A percentile compares a stretch with the other conserved stretches of the same genome.
Evolutionary conservation across 2,797 vertebrate genomes (phyloP).

Genomic region (Tauraco hartlaubi): DNA sequence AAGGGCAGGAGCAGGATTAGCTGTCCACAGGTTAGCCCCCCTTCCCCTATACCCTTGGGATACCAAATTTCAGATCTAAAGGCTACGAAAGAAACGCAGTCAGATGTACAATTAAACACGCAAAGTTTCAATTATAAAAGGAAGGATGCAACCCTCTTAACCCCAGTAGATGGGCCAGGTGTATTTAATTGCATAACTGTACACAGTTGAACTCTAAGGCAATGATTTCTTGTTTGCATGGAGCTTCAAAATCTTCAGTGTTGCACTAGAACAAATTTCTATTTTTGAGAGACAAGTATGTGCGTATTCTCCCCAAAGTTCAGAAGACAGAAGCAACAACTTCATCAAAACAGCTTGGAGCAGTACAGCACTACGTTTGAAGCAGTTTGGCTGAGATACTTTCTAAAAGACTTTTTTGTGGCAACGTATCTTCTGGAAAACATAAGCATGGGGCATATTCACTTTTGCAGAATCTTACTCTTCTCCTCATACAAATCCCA

Average conservation of each 20-base stretch:
- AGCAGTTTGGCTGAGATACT: neutral
- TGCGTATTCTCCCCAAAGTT: neutral
- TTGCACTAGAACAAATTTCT: neutral
- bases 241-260: neutral
- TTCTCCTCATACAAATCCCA: neutral
- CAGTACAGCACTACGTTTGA: neutral
- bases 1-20: neutral
- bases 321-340: neutral
- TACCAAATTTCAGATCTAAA: neutral
- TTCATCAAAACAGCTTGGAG: neutral
- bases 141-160: neutral
- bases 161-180: neutral
- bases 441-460: accelerated
- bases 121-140: neutral
- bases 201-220: neutral
- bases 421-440: neutral
- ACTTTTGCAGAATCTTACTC: neutral
- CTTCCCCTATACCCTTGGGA: neutral
- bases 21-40: neutral
- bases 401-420: neutral
- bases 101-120: neutral
- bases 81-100: neutral
- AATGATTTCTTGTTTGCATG: neutral
- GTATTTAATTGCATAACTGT: neutral
- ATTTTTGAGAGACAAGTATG: constrained; percentile 4